These are phyloP conservation scores for Porites evermanni DNA, from an alignment of 92 coral and sea anemone species.

Conservation along the genomic window DNA sequence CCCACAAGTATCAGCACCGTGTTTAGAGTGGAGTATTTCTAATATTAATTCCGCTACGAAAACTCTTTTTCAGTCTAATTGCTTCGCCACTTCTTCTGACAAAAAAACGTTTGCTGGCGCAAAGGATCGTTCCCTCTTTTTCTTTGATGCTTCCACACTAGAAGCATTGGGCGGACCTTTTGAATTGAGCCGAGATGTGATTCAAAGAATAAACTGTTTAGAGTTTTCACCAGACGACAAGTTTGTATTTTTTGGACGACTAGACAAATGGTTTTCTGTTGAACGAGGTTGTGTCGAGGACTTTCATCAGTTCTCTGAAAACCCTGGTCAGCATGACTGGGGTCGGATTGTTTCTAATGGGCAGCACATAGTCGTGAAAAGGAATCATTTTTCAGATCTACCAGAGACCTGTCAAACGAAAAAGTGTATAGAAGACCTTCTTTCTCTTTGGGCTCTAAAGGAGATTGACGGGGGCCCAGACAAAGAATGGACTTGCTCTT, in stretches of 20 bases:
- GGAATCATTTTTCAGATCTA: background rate
- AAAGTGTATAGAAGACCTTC: background rate
- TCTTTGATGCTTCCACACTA: background rate
- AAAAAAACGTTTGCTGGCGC: background rate
- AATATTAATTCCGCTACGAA: background rate
- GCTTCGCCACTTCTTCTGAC: slow-evolving; percentile 9
- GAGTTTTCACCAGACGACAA: slow-evolving; percentile 36
- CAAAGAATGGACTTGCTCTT: background rate
- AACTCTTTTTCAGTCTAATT: background rate
- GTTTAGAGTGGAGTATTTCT: background rate
- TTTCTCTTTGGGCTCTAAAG: slow-evolving; percentile 6
- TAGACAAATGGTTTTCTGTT: slow-evolving; percentile 52
- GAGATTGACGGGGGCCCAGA: background rate
- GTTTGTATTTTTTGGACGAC: slow-evolving; percentile 47
- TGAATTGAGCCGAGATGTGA: background rate
- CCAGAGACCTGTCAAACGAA: background rate
- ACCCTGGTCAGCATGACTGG: background rate
- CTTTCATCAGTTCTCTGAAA: slow-evolving; percentile 23
- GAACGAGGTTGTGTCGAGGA: slow-evolving; percentile 10
- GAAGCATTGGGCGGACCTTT: background rate
- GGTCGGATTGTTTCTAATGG: background rate
- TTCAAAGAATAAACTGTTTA: background rate
- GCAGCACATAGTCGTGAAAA: background rate
- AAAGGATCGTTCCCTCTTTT: background rate
- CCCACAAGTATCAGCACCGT: background rate